phyloP scores from a whole-genome alignment of 1,140 invertebrate species.

The Sitobion miscanthi region DNA sequence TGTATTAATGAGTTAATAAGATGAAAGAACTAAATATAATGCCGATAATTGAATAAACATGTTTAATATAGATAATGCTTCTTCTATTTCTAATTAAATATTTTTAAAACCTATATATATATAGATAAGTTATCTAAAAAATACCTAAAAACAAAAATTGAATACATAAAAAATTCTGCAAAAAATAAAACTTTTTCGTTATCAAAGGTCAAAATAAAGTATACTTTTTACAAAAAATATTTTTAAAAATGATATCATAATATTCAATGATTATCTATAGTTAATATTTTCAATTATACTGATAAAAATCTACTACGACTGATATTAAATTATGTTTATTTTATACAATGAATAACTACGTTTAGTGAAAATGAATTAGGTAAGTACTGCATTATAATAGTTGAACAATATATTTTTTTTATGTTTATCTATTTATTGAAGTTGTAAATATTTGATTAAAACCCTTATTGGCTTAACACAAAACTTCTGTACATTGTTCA shows the following conservation, averaged over 20 bases:
- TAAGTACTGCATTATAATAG: not conserved
- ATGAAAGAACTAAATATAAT: not conserved
- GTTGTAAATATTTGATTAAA: not conserved
- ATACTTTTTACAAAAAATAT: slow-evolving; percentile 1
- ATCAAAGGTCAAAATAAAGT: not conserved
- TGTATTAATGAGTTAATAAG: not conserved
- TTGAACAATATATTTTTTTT: not conserved
- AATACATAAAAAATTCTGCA: too few species aligned
- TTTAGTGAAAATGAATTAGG: not conserved
- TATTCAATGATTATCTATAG: not conserved
- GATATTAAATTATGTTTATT: not conserved
- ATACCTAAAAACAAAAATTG: not conserved
- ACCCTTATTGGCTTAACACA: not conserved
- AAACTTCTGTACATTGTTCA: not conserved
- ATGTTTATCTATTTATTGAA: not conserved
- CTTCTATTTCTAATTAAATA: not conserved
- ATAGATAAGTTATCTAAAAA: not conserved
- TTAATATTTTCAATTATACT: not conserved
- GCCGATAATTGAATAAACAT: not conserved
- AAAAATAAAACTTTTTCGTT: not conserved
- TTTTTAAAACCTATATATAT: not conserved
- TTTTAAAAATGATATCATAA: not conserved
- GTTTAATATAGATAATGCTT: not conserved
- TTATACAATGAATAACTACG: not conserved
- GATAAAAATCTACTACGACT: not conserved